These are phyloP conservation scores for Drosophila lutescens DNA, from an alignment of 2,888 invertebrate species.

Conservation along the genomic window DNA sequence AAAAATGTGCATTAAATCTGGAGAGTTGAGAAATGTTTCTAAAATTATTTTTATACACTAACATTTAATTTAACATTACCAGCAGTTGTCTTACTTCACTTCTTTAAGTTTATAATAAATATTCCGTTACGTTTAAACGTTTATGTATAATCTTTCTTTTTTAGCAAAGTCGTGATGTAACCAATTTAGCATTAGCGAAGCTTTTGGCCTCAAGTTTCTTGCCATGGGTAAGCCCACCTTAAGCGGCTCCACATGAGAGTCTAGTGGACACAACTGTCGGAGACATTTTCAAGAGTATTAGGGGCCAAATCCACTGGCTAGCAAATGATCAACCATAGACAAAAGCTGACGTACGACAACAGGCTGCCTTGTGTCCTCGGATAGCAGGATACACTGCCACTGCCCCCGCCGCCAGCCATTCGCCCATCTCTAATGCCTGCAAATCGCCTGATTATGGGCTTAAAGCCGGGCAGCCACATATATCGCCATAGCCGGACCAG, in stretches of 20 bases:
- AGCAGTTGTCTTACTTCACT: no score
- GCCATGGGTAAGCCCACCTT: constrained; percentile 18
- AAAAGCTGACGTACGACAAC: constrained; percentile 41
- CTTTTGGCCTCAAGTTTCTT: constrained; percentile 10
- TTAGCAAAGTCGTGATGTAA: not conserved
- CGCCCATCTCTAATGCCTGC: constrained; percentile 64
- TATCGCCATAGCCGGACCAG: constrained; percentile 33
- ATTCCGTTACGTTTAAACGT: no score
- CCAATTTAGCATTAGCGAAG: constrained; percentile 14
- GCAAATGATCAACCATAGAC: constrained; percentile 27
- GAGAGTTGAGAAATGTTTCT: not conserved
- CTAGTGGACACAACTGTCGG: constrained; percentile 11
- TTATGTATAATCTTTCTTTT: no score
- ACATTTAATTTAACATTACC: no score
- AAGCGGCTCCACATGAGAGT: constrained; percentile 14
- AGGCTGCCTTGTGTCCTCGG: constrained; percentile 26
- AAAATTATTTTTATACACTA: no score
- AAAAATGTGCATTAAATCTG: not conserved
- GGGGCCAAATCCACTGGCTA: constrained; percentile 29
- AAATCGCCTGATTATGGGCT: constrained; percentile 77
- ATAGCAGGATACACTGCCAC: constrained; percentile 9
- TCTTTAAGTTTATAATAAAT: no score
- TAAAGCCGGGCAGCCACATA: constrained; percentile 47
- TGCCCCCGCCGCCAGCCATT: not conserved
- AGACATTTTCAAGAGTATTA: constrained; percentile 42